Evolutionary conservation across 2,797 vertebrate genomes (phyloP), one percentile per base, ranked within the genome.

Genomic region (Triplophysa bombifrons): DNA sequence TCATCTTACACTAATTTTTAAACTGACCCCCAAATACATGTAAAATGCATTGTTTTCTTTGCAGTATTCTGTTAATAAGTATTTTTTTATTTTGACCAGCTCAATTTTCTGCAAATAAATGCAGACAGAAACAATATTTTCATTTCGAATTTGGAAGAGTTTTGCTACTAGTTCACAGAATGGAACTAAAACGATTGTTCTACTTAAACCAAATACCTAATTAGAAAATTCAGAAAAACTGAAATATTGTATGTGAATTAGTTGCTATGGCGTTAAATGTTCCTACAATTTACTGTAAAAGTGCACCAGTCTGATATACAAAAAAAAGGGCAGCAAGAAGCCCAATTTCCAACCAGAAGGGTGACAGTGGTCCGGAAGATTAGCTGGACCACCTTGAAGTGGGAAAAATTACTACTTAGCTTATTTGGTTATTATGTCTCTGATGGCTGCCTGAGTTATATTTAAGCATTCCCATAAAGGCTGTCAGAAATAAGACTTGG

Each of bases 401-500:
- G 87, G 88, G 90, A 91, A 89, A 86, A 87, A 83, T 50, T 87
- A 87, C 87, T 92, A 86, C 92, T 92, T 89, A 86, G 85, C 82
- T 83, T 84, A 56, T 92, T 87, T 93, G 92, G 91, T 93, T 93
- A 92, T 91, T 92, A 90, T 94, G 90, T 90, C 88, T 93, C 84
- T 83, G 84, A 86, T 91, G 88, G 83, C 90, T 90, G 90, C 91
- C 91, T 92, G 87, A 80, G 87, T 90, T 94, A 93, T 91, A 93
- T 93, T 93, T 94, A 94, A 92, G 89, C 86, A 89, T 94, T 94
- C 92, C 92, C 93, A 93, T 93, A 92, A 92, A 93, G 88, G 85
- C 87, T 81, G 88, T 87, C 90, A 91, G 88, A 92, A 92, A 93
- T 91, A 90, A 89, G 88, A 93, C 89, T 91, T 93, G 92, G 92